A percentile compares a stretch with the other conserved stretches of the same genome.
phyloP scores from a whole-genome alignment of 1,140 invertebrate genomes.

The Globodera ellingtonae region DNA sequence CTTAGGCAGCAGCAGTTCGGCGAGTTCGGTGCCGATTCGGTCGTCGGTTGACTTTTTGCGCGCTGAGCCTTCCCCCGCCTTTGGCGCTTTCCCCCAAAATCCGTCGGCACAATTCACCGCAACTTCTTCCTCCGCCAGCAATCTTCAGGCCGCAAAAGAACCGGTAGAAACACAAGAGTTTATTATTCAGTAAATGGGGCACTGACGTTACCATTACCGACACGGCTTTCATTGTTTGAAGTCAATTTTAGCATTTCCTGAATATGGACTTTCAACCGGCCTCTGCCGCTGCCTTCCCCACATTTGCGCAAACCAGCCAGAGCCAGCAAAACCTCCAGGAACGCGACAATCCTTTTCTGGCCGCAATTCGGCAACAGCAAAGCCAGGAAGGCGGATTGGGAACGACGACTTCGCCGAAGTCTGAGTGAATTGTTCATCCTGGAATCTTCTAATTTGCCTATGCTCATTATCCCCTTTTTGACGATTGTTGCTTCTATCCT shows the following conservation, averaged over 20 bases:
- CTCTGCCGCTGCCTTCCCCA: constrained; percentile 21
- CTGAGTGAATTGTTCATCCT: too few relatives aligned
- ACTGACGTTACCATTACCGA: too few relatives aligned
- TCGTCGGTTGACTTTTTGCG: too few relatives aligned
- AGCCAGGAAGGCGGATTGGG: not conserved
- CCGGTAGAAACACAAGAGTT: too few relatives aligned
- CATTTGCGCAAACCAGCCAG: constrained; percentile 38
- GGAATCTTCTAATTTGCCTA: too few relatives aligned
- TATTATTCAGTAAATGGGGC: too few relatives aligned
- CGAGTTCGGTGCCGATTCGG: too few relatives aligned
- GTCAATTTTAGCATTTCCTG: not conserved
- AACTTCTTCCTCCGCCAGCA: constrained; percentile 1
- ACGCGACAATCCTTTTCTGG: constrained; percentile 20
- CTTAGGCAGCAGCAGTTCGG: too few relatives aligned
- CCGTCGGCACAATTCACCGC: constrained; percentile 43
- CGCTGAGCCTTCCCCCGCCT: not conserved
- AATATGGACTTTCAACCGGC: not conserved
- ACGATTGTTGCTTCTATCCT: not conserved
- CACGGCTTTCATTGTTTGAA: too few relatives aligned
- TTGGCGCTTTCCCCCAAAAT: not conserved
- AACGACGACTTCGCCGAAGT: too few relatives aligned
- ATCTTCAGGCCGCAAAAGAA: too few relatives aligned
- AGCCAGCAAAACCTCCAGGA: constrained; percentile 5
- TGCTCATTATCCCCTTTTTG: not conserved
- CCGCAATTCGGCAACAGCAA: constrained; percentile 8